These are phyloP conservation scores for Agrotis clavis DNA, from an alignment of 2,888 invertebrate genomes.

Conservation along the genomic window DNA sequence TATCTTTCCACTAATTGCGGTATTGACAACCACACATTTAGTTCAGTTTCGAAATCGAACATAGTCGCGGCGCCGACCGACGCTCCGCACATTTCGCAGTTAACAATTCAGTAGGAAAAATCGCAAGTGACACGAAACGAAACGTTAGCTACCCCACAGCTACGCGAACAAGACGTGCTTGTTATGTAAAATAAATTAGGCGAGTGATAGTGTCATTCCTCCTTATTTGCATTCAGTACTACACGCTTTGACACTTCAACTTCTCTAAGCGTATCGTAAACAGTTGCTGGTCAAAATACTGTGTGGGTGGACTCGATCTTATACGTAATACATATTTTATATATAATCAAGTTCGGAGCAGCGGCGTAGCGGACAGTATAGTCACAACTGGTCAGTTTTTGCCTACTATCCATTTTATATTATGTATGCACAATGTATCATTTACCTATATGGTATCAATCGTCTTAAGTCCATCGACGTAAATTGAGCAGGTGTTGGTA, in stretches of 20 bases:
- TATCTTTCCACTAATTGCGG: slow-evolving; percentile 89
- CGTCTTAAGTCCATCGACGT: slow-evolving; percentile 11
- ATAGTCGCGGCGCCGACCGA: slow-evolving; percentile 50
- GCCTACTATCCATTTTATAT: slow-evolving; percentile 19
- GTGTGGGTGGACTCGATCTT: slow-evolving; percentile 37
- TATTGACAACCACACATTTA: slow-evolving; percentile 87
- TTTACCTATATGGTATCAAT: slow-evolving; percentile 35
- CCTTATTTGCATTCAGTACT: slow-evolving; percentile 78
- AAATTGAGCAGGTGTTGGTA: slow-evolving; percentile 37
- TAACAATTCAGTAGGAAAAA: slow-evolving; percentile 36
- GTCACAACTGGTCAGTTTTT: slow-evolving; percentile 31
- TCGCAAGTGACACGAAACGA: slow-evolving; percentile 37
- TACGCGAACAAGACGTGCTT: slow-evolving; percentile 65
- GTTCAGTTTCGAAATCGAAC: slow-evolving; percentile 79
- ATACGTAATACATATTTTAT: slow-evolving; percentile 9
- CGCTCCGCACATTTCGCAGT: slow-evolving; percentile 46
- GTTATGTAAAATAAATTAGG: slow-evolving; percentile 79
- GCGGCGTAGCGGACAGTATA: slow-evolving; percentile 18
- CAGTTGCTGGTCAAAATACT: slow-evolving; percentile 52
- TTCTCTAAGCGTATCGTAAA: slow-evolving; percentile 48
- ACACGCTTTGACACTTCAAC: slow-evolving; percentile 71
- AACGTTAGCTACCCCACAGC: no score
- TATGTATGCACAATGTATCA: slow-evolving; percentile 1
- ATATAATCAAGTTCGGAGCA: slow-evolving; percentile 23
- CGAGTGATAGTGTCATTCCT: slow-evolving; percentile 72